Evolutionary conservation across 2,888 invertebrate genomes (phyloP), one percentile per base, ranked within the genome.

Genomic region (Pegoplata infirma): DNA sequence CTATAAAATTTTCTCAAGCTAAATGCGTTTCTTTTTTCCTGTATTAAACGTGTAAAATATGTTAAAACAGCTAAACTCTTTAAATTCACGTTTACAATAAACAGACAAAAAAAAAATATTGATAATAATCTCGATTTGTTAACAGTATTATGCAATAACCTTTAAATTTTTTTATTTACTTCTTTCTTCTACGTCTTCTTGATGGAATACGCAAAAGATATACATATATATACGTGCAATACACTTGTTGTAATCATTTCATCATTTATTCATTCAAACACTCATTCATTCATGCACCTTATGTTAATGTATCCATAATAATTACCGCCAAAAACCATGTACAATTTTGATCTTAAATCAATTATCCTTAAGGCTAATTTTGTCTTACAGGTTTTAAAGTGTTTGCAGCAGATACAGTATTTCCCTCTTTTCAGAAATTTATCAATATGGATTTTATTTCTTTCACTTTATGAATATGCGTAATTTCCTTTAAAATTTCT

Each of bases 211-310:
- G 49, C 46, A 47, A 32, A 7, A 14, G n/a, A n/a, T n/a, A n/a
- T n/a, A n/a, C n/a, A n/a, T n/a, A n/a, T n/a, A n/a, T n/a, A n/a
- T n/a, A n/a, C n/a, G n/a, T 63, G 44, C 19, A 51, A 28, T 64
- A 56, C 64, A 73, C 64, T 66, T 64, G 64, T 49, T 64, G 25
- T 25, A 81, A 82, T 82, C n/a, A n/a, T n/a, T n/a, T n/a, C n/a
- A n/a, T 83, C 81, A 81, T 81, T 75, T 72, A 76, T 21, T 82
- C 79, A 83, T 81, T 69, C 56, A 61, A 46, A 56, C 55, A 23
- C 6, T 32, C 36, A 56, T 63, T 67, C 47, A 82, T 80, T 84
- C 80, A 83, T 82, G 81, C 80, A 77, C 55, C 68, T 28, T 17
- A 46, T 36, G 3, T 21, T 32, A 51, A 69, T 66, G 6, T 23